A percentile compares a stretch with the other conserved stretches of the same genome.
Evolutionary conservation across 37 sponge, comb jelly and placozoan species (phyloP).

Genomic region (Chondrosia reniformis): DNA sequence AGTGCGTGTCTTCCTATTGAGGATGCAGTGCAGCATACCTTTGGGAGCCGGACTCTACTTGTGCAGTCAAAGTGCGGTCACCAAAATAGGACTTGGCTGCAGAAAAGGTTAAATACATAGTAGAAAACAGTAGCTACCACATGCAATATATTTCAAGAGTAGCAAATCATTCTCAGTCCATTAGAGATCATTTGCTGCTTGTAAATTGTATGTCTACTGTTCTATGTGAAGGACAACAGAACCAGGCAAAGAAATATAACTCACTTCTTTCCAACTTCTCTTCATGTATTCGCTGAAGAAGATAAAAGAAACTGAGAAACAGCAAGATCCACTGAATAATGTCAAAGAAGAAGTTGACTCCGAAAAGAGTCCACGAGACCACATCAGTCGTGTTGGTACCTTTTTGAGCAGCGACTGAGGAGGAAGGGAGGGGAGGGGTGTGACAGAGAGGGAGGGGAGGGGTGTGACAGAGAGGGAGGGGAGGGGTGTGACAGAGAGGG

Average conservation of each 20-base stretch:
- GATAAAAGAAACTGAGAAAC: slow-evolving; percentile 5
- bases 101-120: no score
- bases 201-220: no score
- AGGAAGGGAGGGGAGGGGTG: not conserved
- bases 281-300: not conserved
- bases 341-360: slow-evolving; percentile 17
- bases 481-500: not conserved
- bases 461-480: not conserved
- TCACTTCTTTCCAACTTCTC: not conserved
- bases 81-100: no score
- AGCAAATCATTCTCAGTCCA: no score
- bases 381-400: not conserved
- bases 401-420: no score
- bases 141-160: no score
- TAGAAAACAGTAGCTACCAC: no score
- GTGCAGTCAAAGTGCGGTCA: no score
- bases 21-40: no score
- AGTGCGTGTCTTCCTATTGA: no score
- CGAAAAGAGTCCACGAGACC: not conserved
- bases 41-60: no score
- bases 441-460: not conserved
- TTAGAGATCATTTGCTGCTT: no score
- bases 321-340: not conserved
- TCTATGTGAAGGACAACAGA: not conserved
- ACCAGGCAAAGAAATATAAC: not conserved